A percentile compares a stretch with the other conserved stretches of the same genome.
Evolutionary conservation across 2,113 vertebrate genomes (phyloP).

Genomic region (Amphiprion percula): DNA sequence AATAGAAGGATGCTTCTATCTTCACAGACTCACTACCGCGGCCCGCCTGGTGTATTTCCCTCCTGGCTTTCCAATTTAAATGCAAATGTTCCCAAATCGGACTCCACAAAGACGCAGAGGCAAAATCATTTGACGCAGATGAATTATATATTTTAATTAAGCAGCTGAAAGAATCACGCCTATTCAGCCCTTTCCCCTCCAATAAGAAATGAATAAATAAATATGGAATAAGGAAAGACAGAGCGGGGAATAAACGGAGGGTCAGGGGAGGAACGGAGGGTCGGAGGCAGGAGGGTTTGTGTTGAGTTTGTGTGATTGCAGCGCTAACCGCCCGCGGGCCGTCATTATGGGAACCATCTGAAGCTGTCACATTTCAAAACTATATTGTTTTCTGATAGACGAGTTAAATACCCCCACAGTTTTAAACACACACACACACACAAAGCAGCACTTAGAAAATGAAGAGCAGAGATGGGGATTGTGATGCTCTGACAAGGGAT

Average conservation of each 20-base stretch:
- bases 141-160: constrained; percentile 89
- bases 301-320: constrained; percentile 70
- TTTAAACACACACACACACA: constrained; percentile 14
- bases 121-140: constrained; percentile 79
- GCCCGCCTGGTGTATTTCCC: constrained; percentile 69
- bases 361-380: constrained; percentile 82
- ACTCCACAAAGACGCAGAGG: constrained; percentile 74
- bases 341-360: constrained; percentile 77
- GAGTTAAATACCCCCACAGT: constrained; percentile 75
- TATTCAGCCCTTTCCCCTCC: constrained; percentile 75
- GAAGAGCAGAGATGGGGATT: constrained; percentile 73
- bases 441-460: constrained; percentile 61
- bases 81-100: constrained; percentile 83
- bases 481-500: constrained; percentile 79
- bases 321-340: constrained; percentile 59
- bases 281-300: constrained; percentile 65
- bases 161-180: constrained; percentile 71
- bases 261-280: constrained; percentile 50
- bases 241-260: constrained; percentile 39
- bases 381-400: constrained; percentile 79
- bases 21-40: constrained; percentile 23
- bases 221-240: constrained; percentile 60
- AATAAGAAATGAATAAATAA: constrained; percentile 84
- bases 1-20: constrained; percentile 54
- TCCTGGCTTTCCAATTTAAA: constrained; percentile 82